These are phyloP conservation scores for Eilema depressum DNA, from an alignment of 2,888 invertebrate species.

Conservation along the genomic window DNA sequence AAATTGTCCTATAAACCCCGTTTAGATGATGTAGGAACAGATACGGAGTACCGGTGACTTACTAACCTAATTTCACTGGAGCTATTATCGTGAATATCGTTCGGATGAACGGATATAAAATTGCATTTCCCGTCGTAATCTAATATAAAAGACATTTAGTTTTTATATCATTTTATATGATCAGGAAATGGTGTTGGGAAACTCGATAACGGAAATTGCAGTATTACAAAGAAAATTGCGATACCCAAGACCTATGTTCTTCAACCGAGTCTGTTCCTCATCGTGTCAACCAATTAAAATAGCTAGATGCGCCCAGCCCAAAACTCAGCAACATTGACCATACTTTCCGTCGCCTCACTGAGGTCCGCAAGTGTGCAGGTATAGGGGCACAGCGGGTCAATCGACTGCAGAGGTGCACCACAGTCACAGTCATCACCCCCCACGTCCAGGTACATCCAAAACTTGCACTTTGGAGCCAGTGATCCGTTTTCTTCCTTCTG, in stretches of 20 bases:
- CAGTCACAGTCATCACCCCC: too few species aligned
- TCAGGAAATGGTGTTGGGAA: not conserved
- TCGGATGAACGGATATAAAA: constrained; percentile 40
- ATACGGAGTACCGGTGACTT: constrained; percentile 52
- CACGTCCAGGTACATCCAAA: too few species aligned
- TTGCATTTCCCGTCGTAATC: constrained; percentile 30
- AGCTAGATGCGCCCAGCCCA: too few species aligned
- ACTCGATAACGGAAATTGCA: not conserved
- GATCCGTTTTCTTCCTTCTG: too few species aligned
- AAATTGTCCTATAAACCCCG: constrained; percentile 61
- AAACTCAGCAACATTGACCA: too few species aligned
- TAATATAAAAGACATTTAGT: constrained; percentile 31
- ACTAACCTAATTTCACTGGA: constrained; percentile 58
- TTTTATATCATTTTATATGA: constrained; percentile 31
- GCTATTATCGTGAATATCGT: constrained; percentile 32
- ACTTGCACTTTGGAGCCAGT: too few species aligned
- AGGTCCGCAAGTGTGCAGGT: too few species aligned
- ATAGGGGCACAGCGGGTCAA: too few species aligned
- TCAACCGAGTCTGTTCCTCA: too few species aligned
- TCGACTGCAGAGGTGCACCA: too few species aligned
- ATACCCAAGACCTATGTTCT: not conserved
- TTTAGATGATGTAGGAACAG: constrained; percentile 53
- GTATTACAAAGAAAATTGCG: not conserved
- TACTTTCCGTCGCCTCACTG: too few species aligned
- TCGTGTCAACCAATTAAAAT: too few species aligned